Base-by-base conservation (phyloP, 1,140 invertebrate species). In the Achroia grisella region DNA sequence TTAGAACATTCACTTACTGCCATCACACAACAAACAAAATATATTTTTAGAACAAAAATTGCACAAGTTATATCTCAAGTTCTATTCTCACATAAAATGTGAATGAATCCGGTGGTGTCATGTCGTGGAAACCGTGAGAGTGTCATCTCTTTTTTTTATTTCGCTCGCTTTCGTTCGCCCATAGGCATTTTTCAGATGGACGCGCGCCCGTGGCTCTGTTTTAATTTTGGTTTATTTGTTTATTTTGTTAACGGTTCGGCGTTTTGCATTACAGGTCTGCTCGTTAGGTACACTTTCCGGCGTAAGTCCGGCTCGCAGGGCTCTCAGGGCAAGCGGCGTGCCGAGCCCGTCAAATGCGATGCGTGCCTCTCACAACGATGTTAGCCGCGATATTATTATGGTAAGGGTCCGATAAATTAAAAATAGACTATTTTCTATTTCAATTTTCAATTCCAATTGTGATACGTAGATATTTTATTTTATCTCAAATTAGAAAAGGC, bases 231-330 rank as follows among this genome's bases (percentile, higher is more conserved):
- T 63, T 63, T 61, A 56, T 77, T 72, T 66, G 46, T 67, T 76
- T 71, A 40, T 83, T 84, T 80, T 81, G 69, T 79, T 85, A 85
- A 85, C 81, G 81, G 75, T 78, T 63, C 67, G 71, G 76, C 81
- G 64, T 85, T 85, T 85, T 76, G 64, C 74, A 79, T 87, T 86
- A 68, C 86, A 87, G 86, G 86, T 87, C 84, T 87, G 62, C 84
- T 87, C 77, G 84, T 87, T 86, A 86, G 84, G 84, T 87, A 86
- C 80, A 86, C 84, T 76, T 87, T 87, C 76, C 83, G 86, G 69
- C 81, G 83, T 86, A 87, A 87, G 81, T 84, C 78, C 79, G 84
- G 78, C 69, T 79, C 81, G 66, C 83, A 86, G 71, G 83, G 74
- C 67, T 76, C 86, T 70, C 81, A 86, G 74, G 71, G 71, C 70